Base-by-base conservation (phyloP, 2,113 vertebrate genomes). In the Andinoacara biseriatus region DNA sequence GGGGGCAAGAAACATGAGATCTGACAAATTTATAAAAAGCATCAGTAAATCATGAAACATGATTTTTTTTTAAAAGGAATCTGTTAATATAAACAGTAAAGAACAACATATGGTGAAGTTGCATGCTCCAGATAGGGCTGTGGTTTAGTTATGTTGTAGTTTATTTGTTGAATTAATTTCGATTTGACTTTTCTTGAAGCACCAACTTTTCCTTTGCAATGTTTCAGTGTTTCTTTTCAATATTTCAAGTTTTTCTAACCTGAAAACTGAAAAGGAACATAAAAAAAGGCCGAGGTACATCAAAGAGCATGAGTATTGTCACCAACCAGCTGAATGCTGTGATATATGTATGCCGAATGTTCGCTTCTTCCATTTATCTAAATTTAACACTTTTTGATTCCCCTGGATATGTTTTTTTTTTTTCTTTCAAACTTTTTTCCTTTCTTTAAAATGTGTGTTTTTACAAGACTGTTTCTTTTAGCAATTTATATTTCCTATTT, bases 401-500 rank as follows among this genome's bases (percentile, higher is more conserved):
- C 43, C 43, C 24, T 20, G 17, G 43, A 31, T 20, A 52, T 69
- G 24, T 52, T 10, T 52, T 10, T 24, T 24, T 49, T 69, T 11
- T 31, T 7, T 29, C 24, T 52, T 13, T 69, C 17, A 69, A 46
- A 31, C 43, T 20, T 69, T 69, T 33, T 31, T 29, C 65, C 52
- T 69, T 69, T 46, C 43, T 49, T 69, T 10, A 17, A 29, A 2
- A 49, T 20, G 2, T 24, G 3, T 69, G 22, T 49, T 69, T 69
- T 69, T 69, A 69, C 63, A 3, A 49, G 63, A 49, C 63, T 49
- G 63, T 10, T 69, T 69, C 63, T 49, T 67, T 69, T 69, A 69
- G 26, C 49, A 26, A 49, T 49, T 20, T 49, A 69, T 69, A 49
- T 52, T 69, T 72, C 24, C 8, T 69, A 52, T 52, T 52, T 49